Base-by-base conservation (phyloP, 2,797 vertebrate genomes). In the Jordanella pulchra region DNA sequence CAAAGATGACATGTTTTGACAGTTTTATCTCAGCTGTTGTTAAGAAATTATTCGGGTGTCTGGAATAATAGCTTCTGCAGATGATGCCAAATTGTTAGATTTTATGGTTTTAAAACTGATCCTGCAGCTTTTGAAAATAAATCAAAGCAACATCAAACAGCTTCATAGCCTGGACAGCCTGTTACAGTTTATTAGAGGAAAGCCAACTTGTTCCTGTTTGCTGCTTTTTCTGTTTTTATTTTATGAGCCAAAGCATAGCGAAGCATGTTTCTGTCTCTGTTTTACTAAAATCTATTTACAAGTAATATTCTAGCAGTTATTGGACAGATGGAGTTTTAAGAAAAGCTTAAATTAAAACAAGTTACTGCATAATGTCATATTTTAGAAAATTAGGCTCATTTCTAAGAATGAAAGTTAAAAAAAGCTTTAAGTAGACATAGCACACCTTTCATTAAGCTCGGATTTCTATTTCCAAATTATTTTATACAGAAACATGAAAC, bases 21-120 rank as follows among this genome's bases (percentile, higher is more conserved):
- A 71, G 68, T 50, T 71, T 58, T 76, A 42, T 76, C 7, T 23
- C 30, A 28, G 53, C 68, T 65, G 56, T 14, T 64, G 65, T 28
- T 70, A 63, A 75, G 32, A 71, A 68, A 71, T 21, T 47, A 28
- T 58, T 63, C 51, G 45, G n/a, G 18, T 18, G 47, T 5, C 28
- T 67, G 50, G 69, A 55, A 42, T 63, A 69, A 73, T 27, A 61
- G 51, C 28, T 68, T n/a, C 42, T 32, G 44, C n/a, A 47, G 27
- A 35, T 65, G 32, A 47, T 42, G 13, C 39, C 18, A 44, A 35
- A 45, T 45, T 54, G 50, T 44, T 54, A 55, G 25, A 35, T 44
- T 72, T 39, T 15, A 63, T 25, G 39, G 28, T 72, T 18, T 42
- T 30, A 39, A 54, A 32, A 45, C 45, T 13, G 5, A 35, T 65